Evolutionary conservation across 2,113 vertebrate genomes (phyloP).

Genomic region (Amphiprion percula): DNA sequence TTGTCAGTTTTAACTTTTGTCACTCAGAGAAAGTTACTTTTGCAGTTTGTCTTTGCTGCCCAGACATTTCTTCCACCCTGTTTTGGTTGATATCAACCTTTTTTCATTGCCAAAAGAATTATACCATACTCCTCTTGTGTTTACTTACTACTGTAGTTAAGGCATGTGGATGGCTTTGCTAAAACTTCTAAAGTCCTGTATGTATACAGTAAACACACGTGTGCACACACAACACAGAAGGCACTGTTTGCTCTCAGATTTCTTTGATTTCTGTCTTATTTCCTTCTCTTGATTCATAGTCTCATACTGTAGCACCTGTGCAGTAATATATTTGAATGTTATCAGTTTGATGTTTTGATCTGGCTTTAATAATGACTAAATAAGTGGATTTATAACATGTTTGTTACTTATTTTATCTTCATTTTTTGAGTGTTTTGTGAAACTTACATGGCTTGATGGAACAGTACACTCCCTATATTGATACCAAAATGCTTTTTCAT

Average conservation of each 20-base stretch:
- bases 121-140: not conserved
- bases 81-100: not conserved
- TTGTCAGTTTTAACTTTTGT: not conserved
- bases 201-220: not conserved
- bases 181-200: not conserved
- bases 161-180: not conserved
- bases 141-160: not conserved
- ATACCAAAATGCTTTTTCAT: conserved; percentile 9
- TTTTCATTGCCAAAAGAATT: conserved; percentile 52
- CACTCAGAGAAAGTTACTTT: not conserved
- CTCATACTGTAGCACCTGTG: conserved; percentile 30
- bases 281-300: conserved; percentile 17
- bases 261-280: conserved; percentile 1
- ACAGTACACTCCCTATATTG: not conserved
- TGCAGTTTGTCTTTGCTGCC: conserved; percentile 3
- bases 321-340: conserved; percentile 18
- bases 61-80: not conserved
- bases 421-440: conserved; percentile 5
- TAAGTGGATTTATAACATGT: conserved; percentile 13
- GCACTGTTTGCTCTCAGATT: conserved; percentile 39
- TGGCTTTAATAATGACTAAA: conserved; percentile 28
- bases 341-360: conserved; percentile 1
- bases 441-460: not conserved
- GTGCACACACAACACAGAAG: conserved; percentile 10
- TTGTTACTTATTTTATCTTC: conserved; percentile 22